These are phyloP conservation scores for Diglossa cyanea DNA, from an alignment of 2,797 vertebrate species.

Conservation along the genomic window DNA sequence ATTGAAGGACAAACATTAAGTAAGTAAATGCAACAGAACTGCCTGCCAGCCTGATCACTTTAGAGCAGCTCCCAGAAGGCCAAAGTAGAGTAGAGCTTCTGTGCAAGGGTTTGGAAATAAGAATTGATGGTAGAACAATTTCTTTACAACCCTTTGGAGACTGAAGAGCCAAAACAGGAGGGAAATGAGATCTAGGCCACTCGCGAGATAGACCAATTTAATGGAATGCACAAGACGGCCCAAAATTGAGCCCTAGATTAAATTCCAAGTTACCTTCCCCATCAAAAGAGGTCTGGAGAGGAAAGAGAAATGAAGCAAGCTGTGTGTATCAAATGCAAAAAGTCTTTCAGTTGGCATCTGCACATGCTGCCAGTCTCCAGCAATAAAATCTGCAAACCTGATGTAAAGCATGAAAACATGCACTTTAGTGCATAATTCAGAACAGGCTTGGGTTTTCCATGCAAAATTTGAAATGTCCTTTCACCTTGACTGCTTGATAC, in stretches of 20 bases:
- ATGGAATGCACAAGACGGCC: neutral
- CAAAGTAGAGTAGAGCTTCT: neutral
- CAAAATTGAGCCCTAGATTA: conserved; percentile 40
- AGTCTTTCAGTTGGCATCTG: neutral
- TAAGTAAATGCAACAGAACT: conserved; percentile 26
- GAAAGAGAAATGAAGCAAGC: neutral
- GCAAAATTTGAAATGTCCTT: neutral
- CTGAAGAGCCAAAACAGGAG: conserved; percentile 4
- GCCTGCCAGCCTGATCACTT: conserved; percentile 5
- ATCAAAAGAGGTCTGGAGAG: neutral
- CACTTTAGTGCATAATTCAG: neutral
- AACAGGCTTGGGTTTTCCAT: neutral
- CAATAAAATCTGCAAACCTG: neutral
- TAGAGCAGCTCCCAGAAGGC: conserved; percentile 23
- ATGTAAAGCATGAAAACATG: neutral
- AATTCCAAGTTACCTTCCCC: conserved; percentile 31
- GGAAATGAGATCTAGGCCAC: conserved; percentile 48
- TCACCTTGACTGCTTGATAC: neutral
- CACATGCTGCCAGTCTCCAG: neutral
- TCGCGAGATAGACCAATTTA: neutral
- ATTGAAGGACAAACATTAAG: neutral
- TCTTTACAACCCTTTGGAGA: conserved; percentile 33
- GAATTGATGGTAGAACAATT: conserved; percentile 41
- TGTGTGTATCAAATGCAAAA: neutral
- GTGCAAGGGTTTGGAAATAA: conserved; percentile 15